Percentiles rank a stretch among this genome's conserved stretches.
phyloP scores from a whole-genome alignment of 2,113 vertebrate species.

The Myotis yumanensis region DNA sequence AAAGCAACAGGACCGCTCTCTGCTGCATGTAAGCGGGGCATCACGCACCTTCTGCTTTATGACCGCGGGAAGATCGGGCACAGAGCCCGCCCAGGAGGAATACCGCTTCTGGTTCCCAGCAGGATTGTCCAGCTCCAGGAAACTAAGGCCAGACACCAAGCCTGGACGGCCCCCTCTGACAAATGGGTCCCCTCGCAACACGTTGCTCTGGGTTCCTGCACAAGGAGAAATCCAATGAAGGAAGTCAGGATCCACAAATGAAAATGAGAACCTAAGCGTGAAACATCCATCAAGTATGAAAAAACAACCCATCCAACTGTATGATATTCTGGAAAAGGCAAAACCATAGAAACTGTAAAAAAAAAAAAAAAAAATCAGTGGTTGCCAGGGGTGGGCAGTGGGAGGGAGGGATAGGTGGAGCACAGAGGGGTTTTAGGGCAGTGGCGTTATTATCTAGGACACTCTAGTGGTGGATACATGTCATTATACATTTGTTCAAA shows the following conservation, averaged over 20 bases:
- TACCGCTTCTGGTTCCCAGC: slow-evolving; percentile 87
- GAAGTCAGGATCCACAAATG: slow-evolving; percentile 1
- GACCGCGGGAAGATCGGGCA: slow-evolving; percentile 87
- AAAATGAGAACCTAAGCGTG: slow-evolving; percentile 36
- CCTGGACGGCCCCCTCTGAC: slow-evolving; percentile 85
- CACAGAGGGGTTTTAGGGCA: background rate
- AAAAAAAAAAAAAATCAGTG: background rate
- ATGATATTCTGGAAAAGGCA: background rate
- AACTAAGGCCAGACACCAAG: slow-evolving; percentile 82
- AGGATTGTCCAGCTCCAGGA: slow-evolving; percentile 88
- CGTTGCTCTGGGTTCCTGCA: slow-evolving; percentile 65
- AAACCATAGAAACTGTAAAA: background rate
- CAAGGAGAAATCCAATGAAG: slow-evolving; percentile 21
- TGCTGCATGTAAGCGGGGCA: background rate
- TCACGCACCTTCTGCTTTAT: slow-evolving; percentile 90
- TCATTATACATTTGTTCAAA: background rate
- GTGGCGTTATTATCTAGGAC: background rate
- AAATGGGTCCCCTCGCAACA: slow-evolving; percentile 81
- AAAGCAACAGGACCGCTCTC: slow-evolving; percentile 37
- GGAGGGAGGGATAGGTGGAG: too few species aligned
- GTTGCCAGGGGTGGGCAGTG: background rate
- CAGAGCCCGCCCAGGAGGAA: slow-evolving; percentile 90
- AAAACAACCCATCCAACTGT: background rate
- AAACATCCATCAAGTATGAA: slow-evolving; percentile 15
- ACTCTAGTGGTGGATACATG: background rate